These are phyloP conservation scores for Rhopalosiphum padi DNA, from an alignment of 1,140 invertebrate species.

Conservation along the genomic window DNA sequence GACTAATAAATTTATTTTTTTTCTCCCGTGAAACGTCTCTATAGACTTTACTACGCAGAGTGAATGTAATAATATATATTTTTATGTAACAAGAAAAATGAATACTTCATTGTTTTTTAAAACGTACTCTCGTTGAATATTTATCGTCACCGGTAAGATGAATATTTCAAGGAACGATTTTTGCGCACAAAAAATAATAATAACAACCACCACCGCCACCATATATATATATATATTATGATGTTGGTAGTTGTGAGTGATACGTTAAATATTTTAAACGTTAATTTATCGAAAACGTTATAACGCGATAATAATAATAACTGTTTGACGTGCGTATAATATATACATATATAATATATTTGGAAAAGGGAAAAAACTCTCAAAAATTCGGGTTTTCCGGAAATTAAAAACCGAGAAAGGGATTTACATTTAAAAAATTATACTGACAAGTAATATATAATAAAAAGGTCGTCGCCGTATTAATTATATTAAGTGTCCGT, in stretches of 20 bases:
- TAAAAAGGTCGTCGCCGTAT: background rate
- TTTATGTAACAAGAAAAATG: background rate
- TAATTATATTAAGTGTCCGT: constrained; percentile 2
- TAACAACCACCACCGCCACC: background rate
- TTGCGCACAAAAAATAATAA: background rate
- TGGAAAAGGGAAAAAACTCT: background rate
- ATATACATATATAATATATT: background rate
- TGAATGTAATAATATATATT: background rate
- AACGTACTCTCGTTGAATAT: background rate
- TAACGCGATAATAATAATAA: background rate
- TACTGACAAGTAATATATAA: background rate
- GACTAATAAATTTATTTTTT: background rate
- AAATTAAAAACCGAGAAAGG: background rate
- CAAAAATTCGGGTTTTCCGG: background rate
- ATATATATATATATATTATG: background rate
- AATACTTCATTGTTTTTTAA: background rate
- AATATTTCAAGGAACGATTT: background rate
- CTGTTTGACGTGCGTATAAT: too few relatives aligned
- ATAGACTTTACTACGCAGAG: background rate
- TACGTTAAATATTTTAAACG: background rate
- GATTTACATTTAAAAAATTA: constrained; percentile 3
- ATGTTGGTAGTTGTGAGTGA: background rate
- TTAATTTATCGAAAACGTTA: background rate
- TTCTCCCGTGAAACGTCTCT: background rate
- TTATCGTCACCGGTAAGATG: background rate